A percentile compares a stretch with the other conserved stretches of the same genome.
phyloP scores from a whole-genome alignment of 2,113 vertebrate species.

The Oncorhynchus keta region DNA sequence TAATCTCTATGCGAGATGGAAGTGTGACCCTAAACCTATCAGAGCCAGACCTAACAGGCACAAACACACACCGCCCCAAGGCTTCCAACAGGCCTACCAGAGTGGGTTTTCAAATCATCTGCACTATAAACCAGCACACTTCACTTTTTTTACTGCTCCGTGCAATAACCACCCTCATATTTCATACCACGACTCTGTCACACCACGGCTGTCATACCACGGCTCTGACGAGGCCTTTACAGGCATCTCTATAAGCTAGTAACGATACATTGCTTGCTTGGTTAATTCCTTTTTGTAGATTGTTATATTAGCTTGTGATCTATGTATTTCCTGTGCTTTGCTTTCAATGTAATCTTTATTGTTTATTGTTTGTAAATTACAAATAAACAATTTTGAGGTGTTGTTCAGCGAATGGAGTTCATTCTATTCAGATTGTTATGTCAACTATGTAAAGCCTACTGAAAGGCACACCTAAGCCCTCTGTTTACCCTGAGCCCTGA shows the following conservation, averaged over 20 bases:
- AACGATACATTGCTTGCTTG: conserved; percentile 7
- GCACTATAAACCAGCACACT: conserved; percentile 9
- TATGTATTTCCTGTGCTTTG: background rate
- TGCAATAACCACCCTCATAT: background rate
- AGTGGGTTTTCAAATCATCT: conserved; percentile 17
- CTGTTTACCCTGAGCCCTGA: too few species aligned
- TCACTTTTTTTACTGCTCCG: conserved; percentile 12
- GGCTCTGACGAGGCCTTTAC: background rate
- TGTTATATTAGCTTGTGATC: background rate
- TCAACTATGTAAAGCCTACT: too few species aligned
- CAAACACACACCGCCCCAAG: background rate
- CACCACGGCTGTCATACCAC: too few species aligned
- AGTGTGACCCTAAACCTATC: conserved; percentile 16
- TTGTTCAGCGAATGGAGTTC: too few species aligned
- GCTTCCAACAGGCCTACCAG: background rate
- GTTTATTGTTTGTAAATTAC: too few species aligned
- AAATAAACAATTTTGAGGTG: too few species aligned
- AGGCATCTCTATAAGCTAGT: background rate
- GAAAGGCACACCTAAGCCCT: too few species aligned
- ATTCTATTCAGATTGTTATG: too few species aligned
- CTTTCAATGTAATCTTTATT: too few species aligned
- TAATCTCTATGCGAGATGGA: conserved; percentile 1
- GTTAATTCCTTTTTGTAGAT: background rate
- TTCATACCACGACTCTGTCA: background rate
- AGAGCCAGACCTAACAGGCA: background rate